phyloP scores from a whole-genome alignment of 2,797 vertebrate genomes.

The Bradypus variegatus region DNA sequence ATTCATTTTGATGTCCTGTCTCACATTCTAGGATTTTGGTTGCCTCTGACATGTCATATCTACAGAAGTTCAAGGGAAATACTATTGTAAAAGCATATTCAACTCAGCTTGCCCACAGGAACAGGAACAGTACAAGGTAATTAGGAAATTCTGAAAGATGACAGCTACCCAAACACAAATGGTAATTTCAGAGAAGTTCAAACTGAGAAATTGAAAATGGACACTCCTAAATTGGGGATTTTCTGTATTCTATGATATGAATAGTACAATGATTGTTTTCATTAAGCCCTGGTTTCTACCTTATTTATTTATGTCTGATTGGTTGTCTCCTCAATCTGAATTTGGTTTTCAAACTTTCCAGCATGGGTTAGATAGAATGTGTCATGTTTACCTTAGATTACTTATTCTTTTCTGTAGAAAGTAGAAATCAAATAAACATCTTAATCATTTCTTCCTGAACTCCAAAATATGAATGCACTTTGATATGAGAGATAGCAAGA shows the following conservation, averaged over 20 bases:
- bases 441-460: neutral
- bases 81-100: constrained; percentile 6
- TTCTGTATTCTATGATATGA: neutral
- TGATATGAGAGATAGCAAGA: neutral
- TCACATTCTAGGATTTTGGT: neutral
- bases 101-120: neutral
- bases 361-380: neutral
- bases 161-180: constrained; percentile 38
- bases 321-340: neutral
- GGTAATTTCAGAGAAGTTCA: constrained; percentile 36
- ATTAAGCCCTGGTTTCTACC: neutral
- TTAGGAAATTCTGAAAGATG: constrained; percentile 3
- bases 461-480: neutral
- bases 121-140: neutral
- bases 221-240: neutral
- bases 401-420: neutral
- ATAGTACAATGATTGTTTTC: constrained; percentile 10
- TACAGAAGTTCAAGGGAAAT: neutral
- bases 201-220: constrained; percentile 9
- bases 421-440: neutral
- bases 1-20: neutral
- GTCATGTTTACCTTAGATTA: neutral
- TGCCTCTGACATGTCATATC: neutral
- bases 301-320: constrained; percentile 14
- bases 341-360: constrained; percentile 1